phyloP scores from a whole-genome alignment of 2,797 vertebrate genomes.

The Arvicola amphibius region DNA sequence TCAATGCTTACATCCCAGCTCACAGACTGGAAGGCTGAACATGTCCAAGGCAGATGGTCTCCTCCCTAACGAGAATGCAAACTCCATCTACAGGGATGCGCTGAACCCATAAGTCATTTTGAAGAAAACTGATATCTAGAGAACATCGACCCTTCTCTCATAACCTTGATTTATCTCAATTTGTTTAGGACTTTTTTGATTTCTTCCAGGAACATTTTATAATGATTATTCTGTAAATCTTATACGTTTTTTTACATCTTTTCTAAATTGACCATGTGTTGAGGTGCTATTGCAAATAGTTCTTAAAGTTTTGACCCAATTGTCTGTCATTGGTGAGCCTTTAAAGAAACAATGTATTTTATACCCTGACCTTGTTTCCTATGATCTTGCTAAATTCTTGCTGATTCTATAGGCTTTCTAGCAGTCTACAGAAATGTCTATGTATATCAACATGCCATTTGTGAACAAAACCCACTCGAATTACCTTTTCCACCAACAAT shows the following conservation, averaged over 20 bases:
- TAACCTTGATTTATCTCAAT: neutral
- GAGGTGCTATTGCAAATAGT: neutral
- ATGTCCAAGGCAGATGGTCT: neutral
- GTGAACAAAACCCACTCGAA: neutral
- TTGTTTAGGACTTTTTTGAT: neutral
- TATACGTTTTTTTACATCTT: neutral
- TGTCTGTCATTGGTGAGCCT: neutral
- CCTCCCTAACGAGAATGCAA: neutral
- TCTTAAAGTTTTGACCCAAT: conserved; percentile 1
- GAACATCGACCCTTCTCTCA: neutral
- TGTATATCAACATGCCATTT: neutral
- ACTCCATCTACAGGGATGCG: neutral
- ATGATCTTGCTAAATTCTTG: neutral
- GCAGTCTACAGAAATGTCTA: neutral
- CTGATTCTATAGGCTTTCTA: conserved; percentile 2
- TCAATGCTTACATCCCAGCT: neutral
- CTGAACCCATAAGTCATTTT: neutral
- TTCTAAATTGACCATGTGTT: neutral
- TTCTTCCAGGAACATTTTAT: neutral
- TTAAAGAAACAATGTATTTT: neutral
- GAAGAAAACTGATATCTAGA: neutral
- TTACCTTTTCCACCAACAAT: neutral
- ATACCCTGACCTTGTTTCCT: neutral
- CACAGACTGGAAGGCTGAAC: neutral
- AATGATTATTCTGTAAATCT: neutral